Conservation (phyloP, 2,797 vertebrate genomes). For the Lemur catta region DNA sequence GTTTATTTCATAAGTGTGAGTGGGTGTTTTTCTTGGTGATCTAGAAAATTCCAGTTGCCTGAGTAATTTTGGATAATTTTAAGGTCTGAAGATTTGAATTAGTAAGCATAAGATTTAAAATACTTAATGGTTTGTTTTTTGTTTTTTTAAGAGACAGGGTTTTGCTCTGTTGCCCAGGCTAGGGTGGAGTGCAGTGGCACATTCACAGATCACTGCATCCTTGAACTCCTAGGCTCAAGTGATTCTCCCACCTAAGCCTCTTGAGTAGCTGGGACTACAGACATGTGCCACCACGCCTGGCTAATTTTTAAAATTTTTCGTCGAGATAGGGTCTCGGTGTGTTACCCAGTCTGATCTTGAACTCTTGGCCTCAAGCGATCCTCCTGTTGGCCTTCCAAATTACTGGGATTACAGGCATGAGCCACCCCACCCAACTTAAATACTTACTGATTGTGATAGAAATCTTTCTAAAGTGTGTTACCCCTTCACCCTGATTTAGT, state of each 20-base stretch:
- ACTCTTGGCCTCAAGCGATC: background rate
- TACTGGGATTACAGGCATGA: background rate
- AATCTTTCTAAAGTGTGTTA: background rate
- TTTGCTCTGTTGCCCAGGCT: background rate
- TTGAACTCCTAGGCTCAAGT: too few species aligned
- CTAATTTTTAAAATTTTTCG: background rate
- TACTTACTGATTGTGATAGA: constrained; percentile 1
- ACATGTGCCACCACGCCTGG: background rate
- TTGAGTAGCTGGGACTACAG: too few species aligned
- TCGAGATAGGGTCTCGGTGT: background rate
- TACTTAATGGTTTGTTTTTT: constrained; percentile 7
- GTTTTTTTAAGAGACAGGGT: background rate
- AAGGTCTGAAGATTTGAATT: constrained; percentile 32
- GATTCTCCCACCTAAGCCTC: too few species aligned
- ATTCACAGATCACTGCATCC: background rate
- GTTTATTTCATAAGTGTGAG: background rate
- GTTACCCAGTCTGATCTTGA: background rate
- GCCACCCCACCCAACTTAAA: background rate
- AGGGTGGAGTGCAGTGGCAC: background rate
- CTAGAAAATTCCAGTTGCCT: background rate
- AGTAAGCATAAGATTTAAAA: background rate
- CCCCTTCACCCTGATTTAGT: background rate
- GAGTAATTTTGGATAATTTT: constrained; percentile 36
- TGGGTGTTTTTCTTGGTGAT: constrained; percentile 46
- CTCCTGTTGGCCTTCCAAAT: background rate